Evolutionary conservation across 2,888 invertebrate genomes (phyloP).

Genomic region (Anarsia innoxiella): DNA sequence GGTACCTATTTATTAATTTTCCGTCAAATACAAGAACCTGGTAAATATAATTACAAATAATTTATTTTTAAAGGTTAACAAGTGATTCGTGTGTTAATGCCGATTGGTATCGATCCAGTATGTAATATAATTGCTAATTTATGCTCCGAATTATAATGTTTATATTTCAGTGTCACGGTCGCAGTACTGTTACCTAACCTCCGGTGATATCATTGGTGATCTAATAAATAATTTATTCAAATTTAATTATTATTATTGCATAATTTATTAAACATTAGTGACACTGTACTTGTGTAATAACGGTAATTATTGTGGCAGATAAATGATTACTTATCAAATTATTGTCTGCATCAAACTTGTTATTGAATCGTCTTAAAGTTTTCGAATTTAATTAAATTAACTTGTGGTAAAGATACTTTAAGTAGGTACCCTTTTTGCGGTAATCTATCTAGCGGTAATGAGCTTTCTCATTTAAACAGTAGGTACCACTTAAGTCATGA

Average conservation of each 20-base stretch:
- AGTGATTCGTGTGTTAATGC: conserved; percentile 1
- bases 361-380: no score
- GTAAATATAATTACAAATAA: background rate
- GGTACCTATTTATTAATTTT: no score
- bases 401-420: no score
- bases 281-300: background rate
- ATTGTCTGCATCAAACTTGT: no score
- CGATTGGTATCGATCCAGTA: background rate
- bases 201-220: conserved; percentile 11
- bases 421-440: no score
- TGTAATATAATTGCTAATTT: conserved; percentile 19
- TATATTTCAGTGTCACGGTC: conserved; percentile 28
- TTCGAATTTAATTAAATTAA: no score
- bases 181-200: conserved; percentile 11
- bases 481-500: no score
- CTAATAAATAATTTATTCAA: conserved; percentile 3
- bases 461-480: no score
- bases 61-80: conserved; percentile 5
- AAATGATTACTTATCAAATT: no score
- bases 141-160: conserved; percentile 19
- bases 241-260: background rate
- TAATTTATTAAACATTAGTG: conserved; percentile 13
- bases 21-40: background rate
- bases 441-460: no score
- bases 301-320: conserved; percentile 9